These are phyloP conservation scores for Cygnus atratus DNA, from an alignment of 2,113 vertebrate species.

Conservation along the genomic window DNA sequence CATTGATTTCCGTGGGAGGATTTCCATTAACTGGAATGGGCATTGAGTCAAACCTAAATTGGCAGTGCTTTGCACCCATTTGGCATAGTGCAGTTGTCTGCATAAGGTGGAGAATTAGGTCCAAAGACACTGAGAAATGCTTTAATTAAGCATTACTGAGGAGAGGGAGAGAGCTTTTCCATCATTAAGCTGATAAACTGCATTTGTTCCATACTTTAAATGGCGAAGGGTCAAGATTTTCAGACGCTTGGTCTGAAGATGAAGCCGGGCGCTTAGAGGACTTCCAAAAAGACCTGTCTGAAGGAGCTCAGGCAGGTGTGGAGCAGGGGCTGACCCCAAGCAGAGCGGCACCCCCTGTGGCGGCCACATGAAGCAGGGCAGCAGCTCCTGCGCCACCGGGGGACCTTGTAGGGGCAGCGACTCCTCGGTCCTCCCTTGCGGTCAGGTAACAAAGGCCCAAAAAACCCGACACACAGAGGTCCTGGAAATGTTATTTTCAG, in stretches of 20 bases:
- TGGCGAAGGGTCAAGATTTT: neutral
- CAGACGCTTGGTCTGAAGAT: neutral
- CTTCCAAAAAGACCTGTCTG: neutral
- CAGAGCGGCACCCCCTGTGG: no score
- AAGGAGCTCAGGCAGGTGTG: neutral
- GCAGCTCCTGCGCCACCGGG: neutral
- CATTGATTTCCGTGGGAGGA: constrained; percentile 35
- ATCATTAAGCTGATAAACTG: neutral
- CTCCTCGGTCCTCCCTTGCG: neutral
- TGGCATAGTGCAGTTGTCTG: constrained; percentile 25
- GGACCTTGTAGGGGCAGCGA: neutral
- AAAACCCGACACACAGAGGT: neutral
- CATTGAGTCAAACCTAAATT: constrained; percentile 60
- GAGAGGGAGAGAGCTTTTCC: neutral
- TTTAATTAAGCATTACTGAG: constrained; percentile 44
- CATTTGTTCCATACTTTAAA: neutral
- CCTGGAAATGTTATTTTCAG: neutral
- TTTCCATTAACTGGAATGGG: constrained; percentile 59
- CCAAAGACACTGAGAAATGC: constrained; percentile 54
- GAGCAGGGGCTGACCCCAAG: no score
- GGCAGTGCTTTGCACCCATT: constrained; percentile 48
- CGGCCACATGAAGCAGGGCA: no score
- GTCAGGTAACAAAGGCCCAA: neutral
- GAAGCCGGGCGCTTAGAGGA: neutral
- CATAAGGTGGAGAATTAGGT: constrained; percentile 58